phyloP scores from a whole-genome alignment of 2,888 invertebrate genomes.

The Drosophila maculinotata region DNA sequence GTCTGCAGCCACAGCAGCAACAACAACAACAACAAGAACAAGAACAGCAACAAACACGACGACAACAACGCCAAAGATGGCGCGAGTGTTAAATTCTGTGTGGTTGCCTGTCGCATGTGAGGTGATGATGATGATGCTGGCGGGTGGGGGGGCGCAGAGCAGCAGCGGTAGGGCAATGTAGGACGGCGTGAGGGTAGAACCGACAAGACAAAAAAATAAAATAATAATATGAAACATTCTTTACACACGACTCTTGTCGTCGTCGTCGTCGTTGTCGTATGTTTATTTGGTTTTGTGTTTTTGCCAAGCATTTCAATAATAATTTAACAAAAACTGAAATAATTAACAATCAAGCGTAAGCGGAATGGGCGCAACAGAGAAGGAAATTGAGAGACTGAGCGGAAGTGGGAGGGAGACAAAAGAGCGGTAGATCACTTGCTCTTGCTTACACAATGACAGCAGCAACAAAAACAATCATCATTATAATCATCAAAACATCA shows the following conservation, averaged over 20 bases:
- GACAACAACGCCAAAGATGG: constrained; percentile 69
- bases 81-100: constrained; percentile 61
- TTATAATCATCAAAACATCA: constrained; percentile 19
- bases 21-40: constrained; percentile 26
- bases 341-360: constrained; percentile 69
- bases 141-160: constrained; percentile 1
- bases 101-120: constrained; percentile 38
- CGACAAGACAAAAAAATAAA: constrained; percentile 4
- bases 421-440: constrained; percentile 28
- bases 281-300: constrained; percentile 59
- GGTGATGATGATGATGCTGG: constrained; percentile 11
- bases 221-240: constrained; percentile 58
- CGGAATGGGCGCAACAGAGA: constrained; percentile 13
- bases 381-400: not conserved
- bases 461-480: constrained; percentile 18
- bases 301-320: constrained; percentile 71
- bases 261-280: constrained; percentile 31
- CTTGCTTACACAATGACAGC: constrained; percentile 29
- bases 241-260: constrained; percentile 63
- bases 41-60: constrained; percentile 33
- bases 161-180: constrained; percentile 11
- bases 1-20: constrained; percentile 59
- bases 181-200: constrained; percentile 19
- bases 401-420: constrained; percentile 1
- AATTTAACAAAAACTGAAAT: constrained; percentile 75